phyloP scores from a whole-genome alignment of 2,888 invertebrate species.

The Dryobotodes eremita region DNA sequence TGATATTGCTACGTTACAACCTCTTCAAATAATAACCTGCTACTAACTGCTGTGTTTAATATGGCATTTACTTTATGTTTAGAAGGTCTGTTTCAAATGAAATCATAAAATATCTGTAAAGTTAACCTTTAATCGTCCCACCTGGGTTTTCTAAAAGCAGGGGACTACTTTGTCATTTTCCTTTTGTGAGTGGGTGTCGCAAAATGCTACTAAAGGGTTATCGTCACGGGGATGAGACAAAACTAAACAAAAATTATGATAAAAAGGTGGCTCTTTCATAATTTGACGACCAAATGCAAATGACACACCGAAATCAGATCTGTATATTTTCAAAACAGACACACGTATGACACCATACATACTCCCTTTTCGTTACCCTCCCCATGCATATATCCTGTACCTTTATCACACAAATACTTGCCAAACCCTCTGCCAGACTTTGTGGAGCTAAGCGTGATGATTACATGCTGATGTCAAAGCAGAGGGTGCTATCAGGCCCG shows the following conservation, averaged over 20 bases:
- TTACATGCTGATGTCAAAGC: slow-evolving; percentile 53
- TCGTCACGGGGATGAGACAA: background rate
- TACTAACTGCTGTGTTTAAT: background rate
- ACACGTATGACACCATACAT: background rate
- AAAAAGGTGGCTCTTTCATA: background rate
- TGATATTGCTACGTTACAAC: slow-evolving; percentile 4
- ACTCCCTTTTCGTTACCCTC: slow-evolving; percentile 1
- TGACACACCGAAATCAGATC: background rate
- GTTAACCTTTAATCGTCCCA: background rate
- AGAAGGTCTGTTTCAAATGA: background rate
- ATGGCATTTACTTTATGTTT: background rate
- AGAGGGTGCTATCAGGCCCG: slow-evolving; percentile 37
- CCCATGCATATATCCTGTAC: slow-evolving; percentile 22
- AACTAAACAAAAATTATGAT: background rate
- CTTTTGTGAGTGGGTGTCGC: background rate
- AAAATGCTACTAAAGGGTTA: background rate
- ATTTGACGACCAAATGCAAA: slow-evolving; percentile 15
- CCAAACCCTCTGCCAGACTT: slow-evolving; percentile 40
- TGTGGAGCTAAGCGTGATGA: slow-evolving; percentile 56
- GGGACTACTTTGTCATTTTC: background rate
- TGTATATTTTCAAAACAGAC: slow-evolving; percentile 7
- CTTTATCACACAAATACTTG: slow-evolving; percentile 28
- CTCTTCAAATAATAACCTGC: slow-evolving; percentile 9
- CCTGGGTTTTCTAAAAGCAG: background rate
- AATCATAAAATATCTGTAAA: background rate